Percentiles rank a stretch among this genome's conserved stretches.
Evolutionary conservation across 1,140 invertebrate species (phyloP).

Genomic region (Himalopsyche phryganea): DNA sequence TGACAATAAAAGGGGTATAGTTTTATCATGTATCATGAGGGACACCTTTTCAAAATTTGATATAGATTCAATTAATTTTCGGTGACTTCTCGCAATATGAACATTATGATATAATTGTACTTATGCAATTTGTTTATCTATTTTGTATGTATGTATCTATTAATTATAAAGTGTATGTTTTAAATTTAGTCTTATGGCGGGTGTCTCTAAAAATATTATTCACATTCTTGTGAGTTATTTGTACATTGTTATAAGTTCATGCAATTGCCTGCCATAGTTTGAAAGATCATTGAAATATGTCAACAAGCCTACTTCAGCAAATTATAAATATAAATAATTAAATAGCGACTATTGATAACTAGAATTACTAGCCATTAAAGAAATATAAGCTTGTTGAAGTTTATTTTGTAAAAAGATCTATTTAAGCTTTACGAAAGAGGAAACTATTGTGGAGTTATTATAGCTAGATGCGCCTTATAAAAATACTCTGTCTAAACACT

Average conservation of each 20-base stretch:
- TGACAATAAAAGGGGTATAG: too few relatives aligned
- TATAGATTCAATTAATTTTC: too few relatives aligned
- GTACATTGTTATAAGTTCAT: background rate
- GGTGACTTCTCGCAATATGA: too few relatives aligned
- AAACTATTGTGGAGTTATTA: slow-evolving; percentile 14
- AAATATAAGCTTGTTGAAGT: slow-evolving; percentile 29
- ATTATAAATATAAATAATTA: slow-evolving; percentile 3
- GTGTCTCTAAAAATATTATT: background rate
- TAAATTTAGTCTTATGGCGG: background rate
- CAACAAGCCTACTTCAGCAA: background rate
- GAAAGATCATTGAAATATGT: background rate
- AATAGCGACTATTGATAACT: background rate
- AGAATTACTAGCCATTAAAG: background rate
- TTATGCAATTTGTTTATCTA: too few relatives aligned
- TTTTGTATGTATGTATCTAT: too few relatives aligned
- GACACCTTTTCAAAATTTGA: too few relatives aligned
- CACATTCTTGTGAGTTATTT: background rate
- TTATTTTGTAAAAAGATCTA: slow-evolving; percentile 30
- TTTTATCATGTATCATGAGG: too few relatives aligned
- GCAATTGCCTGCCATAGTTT: background rate
- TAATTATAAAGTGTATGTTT: background rate
- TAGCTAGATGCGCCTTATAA: slow-evolving; percentile 33
- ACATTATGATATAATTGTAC: too few relatives aligned
- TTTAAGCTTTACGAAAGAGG: slow-evolving; percentile 29
- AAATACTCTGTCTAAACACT: slow-evolving; percentile 20